Percentiles rank a stretch among this genome's conserved stretches.
These are phyloP conservation scores for Batillaria attramentaria DNA, from an alignment of 1,140 invertebrate species.

Conservation along the genomic window DNA sequence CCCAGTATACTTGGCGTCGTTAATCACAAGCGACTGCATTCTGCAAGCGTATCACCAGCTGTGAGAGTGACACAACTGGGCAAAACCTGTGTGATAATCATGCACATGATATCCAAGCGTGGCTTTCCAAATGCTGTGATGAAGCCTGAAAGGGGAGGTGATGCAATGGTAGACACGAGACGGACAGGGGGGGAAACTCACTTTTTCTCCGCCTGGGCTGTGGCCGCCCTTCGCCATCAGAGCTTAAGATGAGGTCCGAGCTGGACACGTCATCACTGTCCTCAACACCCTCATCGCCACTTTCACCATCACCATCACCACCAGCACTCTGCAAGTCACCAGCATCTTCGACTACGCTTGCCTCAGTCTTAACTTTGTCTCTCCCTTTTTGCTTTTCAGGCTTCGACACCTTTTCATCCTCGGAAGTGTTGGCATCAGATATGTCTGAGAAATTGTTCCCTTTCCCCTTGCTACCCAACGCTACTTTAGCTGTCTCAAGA, in stretches of 20 bases:
- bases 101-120: too few relatives aligned
- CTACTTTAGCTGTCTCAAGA: not conserved
- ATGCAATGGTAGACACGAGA: too few relatives aligned
- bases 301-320: conserved; percentile 10
- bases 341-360: not conserved
- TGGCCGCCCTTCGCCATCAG: conserved; percentile 3
- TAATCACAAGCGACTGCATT: too few relatives aligned
- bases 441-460: not conserved
- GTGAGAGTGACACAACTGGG: too few relatives aligned
- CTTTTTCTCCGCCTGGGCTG: conserved; percentile 5
- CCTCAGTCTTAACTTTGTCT: not conserved
- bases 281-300: conserved; percentile 9
- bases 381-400: conserved; percentile 5
- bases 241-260: conserved; percentile 34
- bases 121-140: too few relatives aligned
- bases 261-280: conserved; percentile 32
- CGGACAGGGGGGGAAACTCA: not conserved
- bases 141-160: too few relatives aligned
- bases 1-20: too few relatives aligned
- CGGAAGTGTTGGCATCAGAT: conserved; percentile 46
- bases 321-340: not conserved
- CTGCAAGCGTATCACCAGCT: too few relatives aligned
- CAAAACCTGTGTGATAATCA: too few relatives aligned
- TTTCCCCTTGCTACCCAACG: not conserved
- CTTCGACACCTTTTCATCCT: conserved; percentile 18